Base-by-base conservation (phyloP, 2,888 invertebrate genomes). In the Globia sparganii region DNA sequence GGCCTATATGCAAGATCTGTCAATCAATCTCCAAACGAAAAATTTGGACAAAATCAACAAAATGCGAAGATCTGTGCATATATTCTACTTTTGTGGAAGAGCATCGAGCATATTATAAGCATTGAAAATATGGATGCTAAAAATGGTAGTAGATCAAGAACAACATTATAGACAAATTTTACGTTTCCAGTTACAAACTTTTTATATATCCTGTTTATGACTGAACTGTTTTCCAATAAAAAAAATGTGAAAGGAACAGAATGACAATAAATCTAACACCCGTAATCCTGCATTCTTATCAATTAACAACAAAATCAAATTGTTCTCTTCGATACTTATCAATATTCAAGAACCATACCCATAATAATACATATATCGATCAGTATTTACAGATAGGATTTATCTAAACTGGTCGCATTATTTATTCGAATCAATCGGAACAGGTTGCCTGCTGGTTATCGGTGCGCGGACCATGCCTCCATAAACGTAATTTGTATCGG, bases 401-500 rank as follows among this genome's bases (percentile, higher is more conserved):
- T 95, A 96, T 96, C 95, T 94, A 92, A 95, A 95, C 95, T 91
- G 92, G 94, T 94, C 92, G 91, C 88, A 92, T 93, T 95, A 95
- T 95, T 95, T 95, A 95, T 95, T 95, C 92, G 92, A 91, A 92
- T 91, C 92, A 94, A 93, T 94, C 89, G 89, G 88, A 96, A 94
- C 96, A 94, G 95, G 96, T 96, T 96, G 93, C 92, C 89, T 90
- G 92, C 90, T 91, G 92, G 91, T 93, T 95, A 94, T 94, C 95
- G 91, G 90, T 91, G 92, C 92, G 91, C 91, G 91, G 92, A 90
- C 91, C 92, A 91, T 93, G 92, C 92, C 88, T 93, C 94, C 91
- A 95, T 95, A 95, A 95, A 95, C 92, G 94, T 95, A 94, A 95
- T 95, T 95, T 95, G 94, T 95, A 94, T 93, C 91, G 91, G 91